Base-by-base conservation (phyloP, 2,797 vertebrate species). In the Perodicticus potto region DNA sequence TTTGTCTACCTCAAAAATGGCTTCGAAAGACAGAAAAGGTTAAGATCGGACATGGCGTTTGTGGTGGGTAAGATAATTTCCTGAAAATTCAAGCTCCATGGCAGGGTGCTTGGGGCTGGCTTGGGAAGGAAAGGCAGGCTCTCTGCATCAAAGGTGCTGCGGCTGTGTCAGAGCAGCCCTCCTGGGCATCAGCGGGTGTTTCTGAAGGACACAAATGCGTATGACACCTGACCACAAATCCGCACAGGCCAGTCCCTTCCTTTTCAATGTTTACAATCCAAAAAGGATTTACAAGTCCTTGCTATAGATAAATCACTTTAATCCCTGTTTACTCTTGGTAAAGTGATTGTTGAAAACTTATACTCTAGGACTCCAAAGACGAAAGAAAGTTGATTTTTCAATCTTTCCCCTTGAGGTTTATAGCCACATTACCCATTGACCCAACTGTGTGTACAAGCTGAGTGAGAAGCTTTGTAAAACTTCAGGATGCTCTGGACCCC, bases 361-460 rank as follows among this genome's bases (percentile, higher is more conserved):
- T 29, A 89, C 57, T 92, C 80, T 84, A 65, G 77, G 45, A 92
- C 65, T 86, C 77, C 63, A 14, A 16, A 94, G 20, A 96, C 92
- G 25, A 93, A 86, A 96, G 78, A 69, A 92, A 95, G 94, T 25
- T 70, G 61, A 96, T 93, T 77, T 88, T 88, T 89, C 53, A 40
- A 40, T 91, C 73, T 95, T 91, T 86, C 59, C 73, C 93, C 94
- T 11, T 96, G 45, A 95, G 19, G 34, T 72, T 96, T 91, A 70
- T 14, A 43, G 63, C 27, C 78, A 97, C 73, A 93, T 83, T 92
- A 96, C 27, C 7, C 27, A 96, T 45, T 29, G 55, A 83, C 27
- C 49, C 84, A 92, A 69, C 22, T 61, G 45, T 59, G 27, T 63
- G 3, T 29, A 85, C 2, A 3, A 45, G 43, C 14, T 89, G n/a